Conservation (phyloP, 2,888 invertebrate genomes). For the Oscheius myriophilus region DNA sequence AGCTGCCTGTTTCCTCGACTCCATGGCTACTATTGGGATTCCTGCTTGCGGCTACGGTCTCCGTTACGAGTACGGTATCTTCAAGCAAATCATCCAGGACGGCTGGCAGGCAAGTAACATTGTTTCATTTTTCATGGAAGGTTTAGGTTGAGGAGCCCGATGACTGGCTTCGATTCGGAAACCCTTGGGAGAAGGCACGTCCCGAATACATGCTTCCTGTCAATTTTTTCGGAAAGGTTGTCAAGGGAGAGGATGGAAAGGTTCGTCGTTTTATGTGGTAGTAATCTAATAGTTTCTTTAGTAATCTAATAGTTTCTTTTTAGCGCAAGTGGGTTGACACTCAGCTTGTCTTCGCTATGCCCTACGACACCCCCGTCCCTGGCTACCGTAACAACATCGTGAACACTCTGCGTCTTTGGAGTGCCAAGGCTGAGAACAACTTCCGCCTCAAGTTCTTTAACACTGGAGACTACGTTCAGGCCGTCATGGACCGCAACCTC, state of each 20-base stretch:
- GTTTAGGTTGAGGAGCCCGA: slow-evolving; percentile 91
- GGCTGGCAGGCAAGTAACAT: slow-evolving; percentile 79
- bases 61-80: slow-evolving; percentile 98
- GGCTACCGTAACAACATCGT: slow-evolving; percentile 98
- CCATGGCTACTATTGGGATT: slow-evolving; percentile 77
- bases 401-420: slow-evolving; percentile 83
- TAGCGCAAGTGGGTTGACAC: slow-evolving; percentile 68
- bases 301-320: slow-evolving; percentile 27
- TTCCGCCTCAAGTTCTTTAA: slow-evolving; percentile 70
- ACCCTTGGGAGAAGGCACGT: slow-evolving; percentile 99
- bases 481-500: slow-evolving; percentile 94
- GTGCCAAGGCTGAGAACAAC: slow-evolving; percentile 68
- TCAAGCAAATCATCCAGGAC: slow-evolving; percentile 92
- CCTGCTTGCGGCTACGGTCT: slow-evolving; percentile 99
- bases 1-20: slow-evolving; percentile 91
- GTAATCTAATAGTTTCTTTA: too few species aligned
- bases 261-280: slow-evolving; percentile 9
- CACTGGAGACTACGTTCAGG: slow-evolving; percentile 77
- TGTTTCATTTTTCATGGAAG: not conserved
- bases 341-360: slow-evolving; percentile 89
- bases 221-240: slow-evolving; percentile 93
- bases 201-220: slow-evolving; percentile 96
- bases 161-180: slow-evolving; percentile 88
- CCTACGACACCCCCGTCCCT: slow-evolving; percentile 97
- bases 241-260: slow-evolving; percentile 81